A percentile compares a stretch with the other conserved stretches of the same genome.
Conservation (phyloP, 2,113 vertebrate species). For the Stigmatopora argus region DNA sequence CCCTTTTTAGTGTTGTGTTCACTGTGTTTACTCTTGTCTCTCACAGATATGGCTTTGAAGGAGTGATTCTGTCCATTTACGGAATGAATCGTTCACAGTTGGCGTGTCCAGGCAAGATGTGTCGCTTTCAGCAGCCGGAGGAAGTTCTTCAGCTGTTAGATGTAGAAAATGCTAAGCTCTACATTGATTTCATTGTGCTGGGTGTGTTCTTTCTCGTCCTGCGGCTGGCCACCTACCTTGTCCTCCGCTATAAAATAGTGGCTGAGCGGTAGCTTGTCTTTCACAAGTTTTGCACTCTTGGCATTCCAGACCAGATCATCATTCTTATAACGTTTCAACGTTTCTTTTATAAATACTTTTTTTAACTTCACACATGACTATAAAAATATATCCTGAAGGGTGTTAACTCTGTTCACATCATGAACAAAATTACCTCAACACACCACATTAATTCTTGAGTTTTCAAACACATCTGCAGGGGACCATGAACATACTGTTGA, state of each 20-base stretch:
- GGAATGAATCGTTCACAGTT: constrained; percentile 88
- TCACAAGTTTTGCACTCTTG: neutral
- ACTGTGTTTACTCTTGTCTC: neutral
- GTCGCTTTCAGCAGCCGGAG: constrained; percentile 84
- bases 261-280: constrained; percentile 78
- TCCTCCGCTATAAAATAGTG: constrained; percentile 90
- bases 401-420: constrained; percentile 3
- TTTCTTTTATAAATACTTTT: constrained; percentile 7
- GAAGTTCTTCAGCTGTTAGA: constrained; percentile 85
- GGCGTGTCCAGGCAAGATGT: constrained; percentile 78
- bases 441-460: neutral
- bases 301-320: constrained; percentile 4
- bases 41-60: constrained; percentile 90
- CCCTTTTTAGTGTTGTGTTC: neutral
- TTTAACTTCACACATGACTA: constrained; percentile 25
- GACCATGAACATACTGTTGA: neutral
- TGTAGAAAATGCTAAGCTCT: constrained; percentile 88
- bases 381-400: constrained; percentile 13
- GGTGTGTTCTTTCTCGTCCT: constrained; percentile 88
- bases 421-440: constrained; percentile 13
- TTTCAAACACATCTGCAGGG: neutral
- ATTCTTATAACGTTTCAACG: constrained; percentile 22
- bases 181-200: constrained; percentile 89
- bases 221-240: constrained; percentile 86
- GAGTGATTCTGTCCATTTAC: constrained; percentile 90